Evolutionary conservation across 1,140 invertebrate genomes (phyloP), one percentile per base, ranked within the genome.

Genomic region (Sycophaga agraensis): DNA sequence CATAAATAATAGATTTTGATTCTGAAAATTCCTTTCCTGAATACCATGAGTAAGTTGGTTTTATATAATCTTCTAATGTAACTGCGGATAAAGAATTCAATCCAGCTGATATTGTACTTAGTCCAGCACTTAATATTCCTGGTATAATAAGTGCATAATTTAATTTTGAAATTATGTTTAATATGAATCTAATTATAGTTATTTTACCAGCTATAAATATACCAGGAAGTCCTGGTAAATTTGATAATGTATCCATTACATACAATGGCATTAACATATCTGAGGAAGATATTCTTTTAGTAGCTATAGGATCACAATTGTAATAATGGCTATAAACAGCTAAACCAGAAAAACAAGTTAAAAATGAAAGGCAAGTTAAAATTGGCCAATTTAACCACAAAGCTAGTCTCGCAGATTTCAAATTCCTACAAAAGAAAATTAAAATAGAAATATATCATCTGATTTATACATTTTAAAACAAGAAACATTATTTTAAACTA

Each of bases 61-160:
- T 88, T 2, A 91, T 74, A 70, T 92, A 92, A 79, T 95, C 93
- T 70, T 93, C 89, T 56, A 93, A 82, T 1, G 90, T 92, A n/a
- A 95, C 91, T 12, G 92, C 92, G 12, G 93, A 88, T 19, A 95
- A 78, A 11, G 92, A 91, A 76, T 94, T 95, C 28, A 94, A 79
- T 21, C 89, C 85, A 8, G 92, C 92, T 0, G 92, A 94, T 42
- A 95, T 87, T 0, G 93, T 93, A 56, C 91, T 93, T 1, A 96
- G 81, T 0, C 91, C 88, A 1, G 91, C 93, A 69, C 89, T 91
- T 66, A 94, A 93, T 39, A 95, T 88, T 45, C 91, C 86, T 74
- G n/a, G n/a, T n/a, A n/a, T 31, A 54, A 43, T 34, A 66, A 56
- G 21, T 42, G n/a, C n/a, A 39, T 39, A 58, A 49, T 57, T 17